Base-by-base conservation (phyloP, 1,140 invertebrate species). In the Drosophila fuyamai region DNA sequence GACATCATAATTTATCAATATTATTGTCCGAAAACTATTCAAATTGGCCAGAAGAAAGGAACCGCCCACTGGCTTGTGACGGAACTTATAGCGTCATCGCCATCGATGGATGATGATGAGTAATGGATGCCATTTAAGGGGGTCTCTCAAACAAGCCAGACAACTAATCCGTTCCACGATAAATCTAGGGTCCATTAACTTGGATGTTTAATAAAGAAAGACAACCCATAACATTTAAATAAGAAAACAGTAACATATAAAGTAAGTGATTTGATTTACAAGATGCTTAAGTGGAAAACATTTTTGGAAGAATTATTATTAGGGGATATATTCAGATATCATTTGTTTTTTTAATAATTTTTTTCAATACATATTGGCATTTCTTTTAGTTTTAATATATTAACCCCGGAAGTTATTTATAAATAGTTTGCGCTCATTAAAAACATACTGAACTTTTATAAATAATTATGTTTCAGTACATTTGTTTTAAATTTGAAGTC, bases 1-100 rank as follows among this genome's bases (percentile, higher is more conserved):
- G 75, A 83, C 62, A 86, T 84, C 77, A 88, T 89, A 90, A 89
- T 89, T 90, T 90, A 89, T 89, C 84, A 89, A 75, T 81, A 81
- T 89, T 89, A 89, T 32, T 71, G 77, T 7, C 66, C 81, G 74
- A 82, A 53, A 72, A 72, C 68, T 72, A 73, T 66, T 68, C 59
- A 51, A 66, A 61, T 71, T 78, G 66, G 68, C 66, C 43, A 72
- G 68, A 56, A 78, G 68, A 71, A 88, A 73, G 81, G 50, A 67
- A 57, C 60, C 84, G 76, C 76, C 80, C 72, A 83, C 80, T 62
- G 59, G n/a, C 14, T 12, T 27, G 32, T 35, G 23, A 13, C 35
- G 38, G 51, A 43, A 46, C 53, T 55, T 23, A 67, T 62, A 40
- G 6, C 72, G 75, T 77, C 75, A 77, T 68, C 62, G 47, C 61